These are phyloP conservation scores for Galaxea fascicularis DNA, from an alignment of 92 coral and sea anemone species.

Conservation along the genomic window DNA sequence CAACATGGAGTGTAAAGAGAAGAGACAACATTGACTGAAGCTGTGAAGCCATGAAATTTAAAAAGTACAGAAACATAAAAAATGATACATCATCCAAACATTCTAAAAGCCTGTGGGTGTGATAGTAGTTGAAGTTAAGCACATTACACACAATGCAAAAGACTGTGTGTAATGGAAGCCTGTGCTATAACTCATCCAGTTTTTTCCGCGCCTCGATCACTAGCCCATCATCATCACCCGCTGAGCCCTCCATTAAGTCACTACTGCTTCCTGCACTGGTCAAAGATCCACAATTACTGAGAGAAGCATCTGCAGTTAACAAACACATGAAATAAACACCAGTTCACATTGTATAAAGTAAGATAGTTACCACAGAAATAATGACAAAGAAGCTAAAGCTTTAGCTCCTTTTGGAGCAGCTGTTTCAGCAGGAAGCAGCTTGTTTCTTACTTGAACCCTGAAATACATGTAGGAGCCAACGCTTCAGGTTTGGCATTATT, in stretches of 20 bases:
- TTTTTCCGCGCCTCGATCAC: slow-evolving; percentile 85
- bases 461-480: too few species aligned
- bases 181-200: slow-evolving; percentile 80
- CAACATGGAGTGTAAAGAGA: too few species aligned
- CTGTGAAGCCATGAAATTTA: too few species aligned
- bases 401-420: too few species aligned
- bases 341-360: too few species aligned
- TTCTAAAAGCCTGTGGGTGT: not conserved
- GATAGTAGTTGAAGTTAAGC: not conserved
- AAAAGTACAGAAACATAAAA: not conserved
- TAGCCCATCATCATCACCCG: slow-evolving; percentile 97
- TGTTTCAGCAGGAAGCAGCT: too few species aligned
- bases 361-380: too few species aligned
- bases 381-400: too few species aligned
- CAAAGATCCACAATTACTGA: slow-evolving; percentile 29
- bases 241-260: slow-evolving; percentile 85
- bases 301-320: slow-evolving; percentile 52
- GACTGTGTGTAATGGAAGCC: slow-evolving; percentile 36
- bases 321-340: not conserved
- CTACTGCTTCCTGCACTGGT: slow-evolving; percentile 55
- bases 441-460: too few species aligned
- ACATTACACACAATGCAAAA: slow-evolving; percentile 14
- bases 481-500: too few species aligned
- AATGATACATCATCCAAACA: not conserved
- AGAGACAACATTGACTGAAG: too few species aligned